Conservation (phyloP, 2,797 vertebrate genomes). For the Coilia nasus region DNA sequence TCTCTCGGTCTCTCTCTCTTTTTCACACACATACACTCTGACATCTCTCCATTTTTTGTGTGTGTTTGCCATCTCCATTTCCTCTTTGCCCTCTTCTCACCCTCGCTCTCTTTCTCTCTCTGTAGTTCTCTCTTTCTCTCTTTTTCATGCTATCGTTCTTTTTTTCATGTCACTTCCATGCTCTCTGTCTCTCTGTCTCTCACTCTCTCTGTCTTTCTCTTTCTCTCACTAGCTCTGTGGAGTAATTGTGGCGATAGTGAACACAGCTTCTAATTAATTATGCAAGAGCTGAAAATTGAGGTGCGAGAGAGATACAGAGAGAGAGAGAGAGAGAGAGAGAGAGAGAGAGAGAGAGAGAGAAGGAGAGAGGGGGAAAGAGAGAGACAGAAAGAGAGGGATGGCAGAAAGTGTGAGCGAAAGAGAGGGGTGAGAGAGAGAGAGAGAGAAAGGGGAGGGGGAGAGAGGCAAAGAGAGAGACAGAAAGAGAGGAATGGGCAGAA, state of each 20-base stretch:
- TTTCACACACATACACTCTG: not conserved
- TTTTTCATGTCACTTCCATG: too few relatives aligned
- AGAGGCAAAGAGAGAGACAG: not conserved
- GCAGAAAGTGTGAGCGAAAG: not conserved
- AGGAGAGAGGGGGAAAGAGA: conserved; percentile 18
- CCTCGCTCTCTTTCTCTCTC: conserved; percentile 46
- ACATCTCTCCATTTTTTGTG: too few relatives aligned
- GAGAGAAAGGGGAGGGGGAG: not conserved
- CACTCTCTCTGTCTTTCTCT: conserved; percentile 52
- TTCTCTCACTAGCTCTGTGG: conserved; percentile 65
- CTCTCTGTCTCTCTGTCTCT: conserved; percentile 40
- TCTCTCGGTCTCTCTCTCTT: not conserved
- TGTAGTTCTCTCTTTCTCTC: not conserved
- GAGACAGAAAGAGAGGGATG: not conserved
- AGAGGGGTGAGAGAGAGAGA: not conserved
- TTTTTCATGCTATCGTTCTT: not conserved
- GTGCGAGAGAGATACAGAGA: conserved; percentile 49
- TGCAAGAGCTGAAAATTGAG: conserved; percentile 80
- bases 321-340: not conserved
- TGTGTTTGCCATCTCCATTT: conserved; percentile 38
- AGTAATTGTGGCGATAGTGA: conserved; percentile 81
- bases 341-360: conserved; percentile 18
- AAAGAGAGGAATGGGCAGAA: conserved; percentile 23
- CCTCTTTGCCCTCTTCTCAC: conserved; percentile 56
- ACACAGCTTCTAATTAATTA: conserved; percentile 81